Evolutionary conservation across 2,113 vertebrate genomes (phyloP).

Genomic region (Cichladusa arquata): DNA sequence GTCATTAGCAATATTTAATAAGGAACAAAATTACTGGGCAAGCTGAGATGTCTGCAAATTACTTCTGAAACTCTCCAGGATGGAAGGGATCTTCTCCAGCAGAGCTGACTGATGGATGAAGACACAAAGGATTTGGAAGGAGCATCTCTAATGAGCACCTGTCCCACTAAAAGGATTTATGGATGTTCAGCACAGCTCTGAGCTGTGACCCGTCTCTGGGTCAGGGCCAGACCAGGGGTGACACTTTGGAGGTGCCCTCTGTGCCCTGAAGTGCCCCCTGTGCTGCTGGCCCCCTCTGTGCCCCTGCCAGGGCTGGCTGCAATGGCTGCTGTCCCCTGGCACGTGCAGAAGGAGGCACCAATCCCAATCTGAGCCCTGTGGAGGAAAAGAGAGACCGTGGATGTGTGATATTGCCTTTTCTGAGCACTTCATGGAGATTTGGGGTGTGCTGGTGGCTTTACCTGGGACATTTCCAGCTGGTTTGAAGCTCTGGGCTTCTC

Average conservation of each 20-base stretch:
- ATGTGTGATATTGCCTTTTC: background rate
- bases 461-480: background rate
- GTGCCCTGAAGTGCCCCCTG: background rate
- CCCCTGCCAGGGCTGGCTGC: background rate
- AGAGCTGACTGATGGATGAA: background rate
- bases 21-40: background rate
- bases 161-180: background rate
- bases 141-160: background rate
- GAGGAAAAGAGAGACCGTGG: background rate
- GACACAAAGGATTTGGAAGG: background rate
- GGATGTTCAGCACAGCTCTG: background rate
- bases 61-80: background rate
- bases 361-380: fast-evolving
- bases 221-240: background rate
- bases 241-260: background rate
- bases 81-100: background rate
- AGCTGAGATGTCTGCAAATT: constrained; percentile 4
- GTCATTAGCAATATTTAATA: constrained; percentile 39
- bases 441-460: fast-evolving
- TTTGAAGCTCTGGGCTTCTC: background rate
- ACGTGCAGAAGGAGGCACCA: fast-evolving
- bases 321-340: background rate
- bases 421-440: background rate
- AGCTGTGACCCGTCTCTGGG: background rate
- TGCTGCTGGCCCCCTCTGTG: fast-evolving